Conservation (phyloP, 2,797 vertebrate genomes). For the Moxostoma hubbsi region DNA sequence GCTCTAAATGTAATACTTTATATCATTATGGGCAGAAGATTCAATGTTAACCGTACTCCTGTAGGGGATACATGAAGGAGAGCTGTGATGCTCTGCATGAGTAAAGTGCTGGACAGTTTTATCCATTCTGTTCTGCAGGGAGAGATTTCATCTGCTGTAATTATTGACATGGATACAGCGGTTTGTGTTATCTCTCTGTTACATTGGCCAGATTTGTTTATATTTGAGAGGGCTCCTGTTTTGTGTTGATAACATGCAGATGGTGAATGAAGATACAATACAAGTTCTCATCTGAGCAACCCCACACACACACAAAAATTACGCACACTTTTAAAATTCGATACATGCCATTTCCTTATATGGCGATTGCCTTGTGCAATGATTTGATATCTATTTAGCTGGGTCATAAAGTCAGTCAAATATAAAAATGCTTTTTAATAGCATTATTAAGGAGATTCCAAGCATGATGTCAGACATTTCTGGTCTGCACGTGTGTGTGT, state of each 20-base stretch:
- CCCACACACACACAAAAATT: neutral
- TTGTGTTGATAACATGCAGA: slow-evolving; percentile 48
- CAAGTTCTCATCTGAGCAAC: slow-evolving; percentile 30
- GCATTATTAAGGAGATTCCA: neutral
- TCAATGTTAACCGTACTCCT: slow-evolving; percentile 9
- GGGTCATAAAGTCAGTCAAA: slow-evolving; percentile 8
- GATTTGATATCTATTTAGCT: slow-evolving; percentile 28
- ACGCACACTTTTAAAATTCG: neutral
- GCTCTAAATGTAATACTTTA: slow-evolving; percentile 16
- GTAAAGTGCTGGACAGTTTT: slow-evolving; percentile 19
- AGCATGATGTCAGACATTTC: slow-evolving; percentile 5
- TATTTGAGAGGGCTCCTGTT: slow-evolving; percentile 50
- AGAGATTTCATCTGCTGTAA: slow-evolving; percentile 38
- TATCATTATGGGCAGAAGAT: slow-evolving; percentile 3
- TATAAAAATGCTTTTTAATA: slow-evolving; percentile 15
- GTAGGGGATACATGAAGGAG: neutral
- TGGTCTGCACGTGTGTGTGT: slow-evolving; percentile 26
- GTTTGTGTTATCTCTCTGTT: slow-evolving; percentile 37
- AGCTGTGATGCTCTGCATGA: neutral
- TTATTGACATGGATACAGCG: slow-evolving; percentile 44
- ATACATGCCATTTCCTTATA: slow-evolving; percentile 28
- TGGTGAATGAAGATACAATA: slow-evolving; percentile 61
- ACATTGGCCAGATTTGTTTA: slow-evolving; percentile 45
- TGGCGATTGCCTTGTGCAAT: slow-evolving; percentile 24
- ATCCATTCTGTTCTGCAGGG: slow-evolving; percentile 19